Evolutionary conservation across 2,797 vertebrate genomes (phyloP).

Genomic region (Xerus rutilus): DNA sequence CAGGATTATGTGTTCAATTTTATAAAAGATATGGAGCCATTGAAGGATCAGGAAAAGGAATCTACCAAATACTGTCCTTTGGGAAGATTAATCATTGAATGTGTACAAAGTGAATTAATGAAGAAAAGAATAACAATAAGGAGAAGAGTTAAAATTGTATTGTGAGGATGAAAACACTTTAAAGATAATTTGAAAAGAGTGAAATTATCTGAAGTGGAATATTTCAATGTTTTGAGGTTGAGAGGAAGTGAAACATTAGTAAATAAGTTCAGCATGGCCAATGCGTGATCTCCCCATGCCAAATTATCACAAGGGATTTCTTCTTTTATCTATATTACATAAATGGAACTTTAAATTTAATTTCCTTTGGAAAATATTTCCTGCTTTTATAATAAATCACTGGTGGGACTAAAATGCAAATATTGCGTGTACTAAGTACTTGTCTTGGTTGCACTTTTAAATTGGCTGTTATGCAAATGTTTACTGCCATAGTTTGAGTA

Average conservation of each 20-base stretch:
- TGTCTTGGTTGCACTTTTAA: not conserved
- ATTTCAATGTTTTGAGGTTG: not conserved
- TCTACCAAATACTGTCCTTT: not conserved
- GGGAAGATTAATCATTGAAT: not conserved
- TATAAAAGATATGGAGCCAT: not conserved
- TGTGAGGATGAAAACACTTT: not conserved
- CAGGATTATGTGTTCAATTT: not conserved
- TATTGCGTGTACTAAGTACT: not conserved
- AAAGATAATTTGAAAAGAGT: not conserved
- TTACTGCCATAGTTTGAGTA: not conserved
- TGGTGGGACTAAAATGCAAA: not conserved
- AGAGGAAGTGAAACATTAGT: not conserved
- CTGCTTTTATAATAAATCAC: not conserved
- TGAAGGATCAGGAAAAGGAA: not conserved
- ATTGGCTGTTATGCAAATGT: not conserved
- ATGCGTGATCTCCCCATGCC: not conserved
- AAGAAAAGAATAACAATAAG: not conserved
- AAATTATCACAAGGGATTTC: not conserved
- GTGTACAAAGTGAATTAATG: not conserved
- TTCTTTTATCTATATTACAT: not conserved
- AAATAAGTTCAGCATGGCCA: not conserved
- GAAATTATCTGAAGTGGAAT: not conserved
- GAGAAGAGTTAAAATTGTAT: not conserved
- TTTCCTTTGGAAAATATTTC: not conserved
- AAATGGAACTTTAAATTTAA: not conserved